phyloP scores from a whole-genome alignment of 1,140 invertebrate species.

The Euura saliciscinereae region DNA sequence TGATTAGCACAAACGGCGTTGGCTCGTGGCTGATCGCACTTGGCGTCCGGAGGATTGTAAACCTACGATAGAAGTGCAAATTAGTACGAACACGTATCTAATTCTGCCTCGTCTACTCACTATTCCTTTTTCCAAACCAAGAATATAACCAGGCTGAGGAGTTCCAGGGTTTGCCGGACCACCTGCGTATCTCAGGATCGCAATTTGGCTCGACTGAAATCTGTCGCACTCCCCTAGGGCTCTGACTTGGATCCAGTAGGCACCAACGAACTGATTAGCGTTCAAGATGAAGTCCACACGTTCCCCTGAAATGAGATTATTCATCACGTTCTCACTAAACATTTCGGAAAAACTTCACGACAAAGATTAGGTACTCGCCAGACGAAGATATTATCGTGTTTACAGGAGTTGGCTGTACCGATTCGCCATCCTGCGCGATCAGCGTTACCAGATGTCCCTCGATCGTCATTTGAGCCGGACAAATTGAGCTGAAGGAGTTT shows the following conservation, averaged over 20 bases:
- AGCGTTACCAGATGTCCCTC: conserved; percentile 77
- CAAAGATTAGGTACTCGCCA: conserved; percentile 52
- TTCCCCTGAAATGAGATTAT: conserved; percentile 59
- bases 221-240: conserved; percentile 59
- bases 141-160: conserved; percentile 18
- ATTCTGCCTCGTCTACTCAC: conserved; percentile 25
- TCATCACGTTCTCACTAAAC: conserved; percentile 73
- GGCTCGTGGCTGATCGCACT: conserved; percentile 69
- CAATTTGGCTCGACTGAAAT: conserved; percentile 25
- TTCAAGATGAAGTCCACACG: conserved; percentile 67
- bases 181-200: conserved; percentile 26
- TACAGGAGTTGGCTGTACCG: conserved; percentile 62
- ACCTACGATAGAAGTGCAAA: conserved; percentile 60
- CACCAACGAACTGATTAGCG: conserved; percentile 55
- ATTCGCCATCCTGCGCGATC: conserved; percentile 79
- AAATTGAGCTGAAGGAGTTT: conserved; percentile 83
- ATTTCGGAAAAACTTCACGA: conserved; percentile 76
- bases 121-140: conserved; percentile 13
- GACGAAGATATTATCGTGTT: conserved; percentile 39
- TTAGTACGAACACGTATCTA: conserved; percentile 13
- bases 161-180: conserved; percentile 10
- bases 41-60: conserved; percentile 76
- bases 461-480: conserved; percentile 78
- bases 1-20: conserved; percentile 78
- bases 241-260: conserved; percentile 64